These are phyloP conservation scores for Halichoerus grypus DNA, from an alignment of 2,113 vertebrate genomes.

Conservation along the genomic window DNA sequence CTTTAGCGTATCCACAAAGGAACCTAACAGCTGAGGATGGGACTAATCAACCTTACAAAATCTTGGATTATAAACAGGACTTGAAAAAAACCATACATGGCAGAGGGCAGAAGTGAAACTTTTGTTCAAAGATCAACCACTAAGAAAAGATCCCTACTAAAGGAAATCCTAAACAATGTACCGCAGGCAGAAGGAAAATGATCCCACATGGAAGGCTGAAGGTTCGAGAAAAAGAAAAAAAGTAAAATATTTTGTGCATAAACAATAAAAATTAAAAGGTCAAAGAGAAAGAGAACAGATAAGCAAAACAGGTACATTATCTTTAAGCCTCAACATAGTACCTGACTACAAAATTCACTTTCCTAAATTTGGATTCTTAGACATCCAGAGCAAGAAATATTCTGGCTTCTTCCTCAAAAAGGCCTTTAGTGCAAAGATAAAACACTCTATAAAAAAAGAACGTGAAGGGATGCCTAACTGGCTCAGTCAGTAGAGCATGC, in stretches of 20 bases:
- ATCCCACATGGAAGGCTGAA: background rate
- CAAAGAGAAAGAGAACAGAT: background rate
- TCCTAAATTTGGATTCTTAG: constrained; percentile 29
- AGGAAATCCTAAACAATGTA: background rate
- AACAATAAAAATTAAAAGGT: background rate
- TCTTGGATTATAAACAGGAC: background rate
- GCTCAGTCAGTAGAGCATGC: background rate
- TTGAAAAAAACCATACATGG: background rate
- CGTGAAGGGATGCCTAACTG: background rate
- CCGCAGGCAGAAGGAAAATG: background rate
- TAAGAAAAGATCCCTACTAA: constrained; percentile 27
- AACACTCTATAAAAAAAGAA: background rate
- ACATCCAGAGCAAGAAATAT: constrained; percentile 17
- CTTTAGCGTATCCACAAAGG: background rate
- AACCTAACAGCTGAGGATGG: background rate
- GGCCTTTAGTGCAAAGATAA: background rate
- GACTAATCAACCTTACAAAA: background rate
- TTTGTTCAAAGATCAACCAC: background rate
- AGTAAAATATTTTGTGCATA: background rate
- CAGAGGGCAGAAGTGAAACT: background rate
- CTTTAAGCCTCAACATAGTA: background rate
- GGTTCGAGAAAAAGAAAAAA: background rate
- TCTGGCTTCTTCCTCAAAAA: constrained; percentile 34
- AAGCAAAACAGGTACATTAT: background rate
- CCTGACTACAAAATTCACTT: constrained; percentile 18